phyloP scores from a whole-genome alignment of 2,113 vertebrate genomes.

The Echinops telfairi region DNA sequence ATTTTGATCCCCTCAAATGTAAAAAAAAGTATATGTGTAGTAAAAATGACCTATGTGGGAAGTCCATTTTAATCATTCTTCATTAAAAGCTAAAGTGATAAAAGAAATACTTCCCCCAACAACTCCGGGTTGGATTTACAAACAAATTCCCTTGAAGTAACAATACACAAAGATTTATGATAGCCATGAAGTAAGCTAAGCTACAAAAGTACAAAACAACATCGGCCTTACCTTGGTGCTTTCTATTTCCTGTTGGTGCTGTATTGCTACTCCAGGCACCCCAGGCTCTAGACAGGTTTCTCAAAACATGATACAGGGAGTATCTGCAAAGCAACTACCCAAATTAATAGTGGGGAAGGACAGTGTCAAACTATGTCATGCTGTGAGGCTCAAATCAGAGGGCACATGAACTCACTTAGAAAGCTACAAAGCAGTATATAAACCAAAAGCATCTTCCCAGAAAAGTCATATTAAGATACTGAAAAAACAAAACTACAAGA shows the following conservation, averaged over 20 bases:
- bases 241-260: too few species aligned
- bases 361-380: slow-evolving; percentile 19
- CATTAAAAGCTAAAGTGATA: slow-evolving; percentile 66
- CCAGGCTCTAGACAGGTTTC: too few species aligned
- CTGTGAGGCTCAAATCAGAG: slow-evolving; percentile 20
- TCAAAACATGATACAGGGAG: too few species aligned
- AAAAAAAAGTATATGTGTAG: slow-evolving; percentile 40
- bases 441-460: slow-evolving; percentile 13
- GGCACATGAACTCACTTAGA: slow-evolving; percentile 23
- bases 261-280: too few species aligned
- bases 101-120: slow-evolving; percentile 50
- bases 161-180: slow-evolving; percentile 25
- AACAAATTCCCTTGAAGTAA: slow-evolving; percentile 47
- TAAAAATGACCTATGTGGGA: not conserved
- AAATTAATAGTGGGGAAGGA: not conserved
- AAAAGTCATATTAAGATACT: slow-evolving; percentile 51
- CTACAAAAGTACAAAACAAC: slow-evolving; percentile 40
- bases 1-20: slow-evolving; percentile 50
- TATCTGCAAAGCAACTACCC: too few species aligned
- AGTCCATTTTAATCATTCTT: slow-evolving; percentile 65
- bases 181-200: not conserved
- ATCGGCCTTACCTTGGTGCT: not conserved
- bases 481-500: slow-evolving; percentile 47
- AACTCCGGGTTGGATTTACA: slow-evolving; percentile 48
- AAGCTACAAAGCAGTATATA: slow-evolving; percentile 48